phyloP scores from a whole-genome alignment of 2,113 vertebrate genomes.

The Pimephales promelas region DNA sequence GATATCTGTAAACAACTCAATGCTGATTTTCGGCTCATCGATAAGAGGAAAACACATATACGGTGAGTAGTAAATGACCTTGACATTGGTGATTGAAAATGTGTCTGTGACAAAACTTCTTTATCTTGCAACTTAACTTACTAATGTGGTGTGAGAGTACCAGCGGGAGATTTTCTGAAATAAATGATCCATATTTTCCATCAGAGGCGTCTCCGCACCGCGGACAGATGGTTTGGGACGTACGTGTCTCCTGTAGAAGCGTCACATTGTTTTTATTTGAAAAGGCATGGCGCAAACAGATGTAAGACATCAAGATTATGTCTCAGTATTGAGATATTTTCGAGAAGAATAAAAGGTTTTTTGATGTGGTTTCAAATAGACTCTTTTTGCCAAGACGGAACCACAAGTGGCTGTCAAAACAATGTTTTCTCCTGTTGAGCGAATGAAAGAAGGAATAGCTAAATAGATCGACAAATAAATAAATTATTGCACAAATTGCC shows the following conservation, averaged over 20 bases:
- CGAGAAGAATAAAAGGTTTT: constrained; percentile 7
- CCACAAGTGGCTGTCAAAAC: constrained; percentile 37
- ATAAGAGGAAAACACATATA: not conserved
- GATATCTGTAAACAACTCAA: not conserved
- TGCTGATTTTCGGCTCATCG: not conserved
- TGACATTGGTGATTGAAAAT: not conserved
- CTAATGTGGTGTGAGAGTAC: constrained; percentile 16
- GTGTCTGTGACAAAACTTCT: not conserved
- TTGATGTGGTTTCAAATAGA: constrained; percentile 18
- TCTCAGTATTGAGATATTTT: constrained; percentile 44
- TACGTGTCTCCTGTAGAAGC: constrained; percentile 7
- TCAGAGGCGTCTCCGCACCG: constrained; percentile 26
- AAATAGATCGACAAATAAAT: constrained; percentile 34
- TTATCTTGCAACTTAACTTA: constrained; percentile 14
- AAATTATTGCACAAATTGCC: constrained; percentile 37
- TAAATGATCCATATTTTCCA: constrained; percentile 38
- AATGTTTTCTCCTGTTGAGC: not conserved
- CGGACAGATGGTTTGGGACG: constrained; percentile 40
- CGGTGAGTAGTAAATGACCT: not conserved
- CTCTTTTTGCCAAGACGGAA: not conserved
- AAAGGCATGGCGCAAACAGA: constrained; percentile 47
- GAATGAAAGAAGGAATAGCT: constrained; percentile 2
- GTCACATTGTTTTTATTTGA: constrained; percentile 52
- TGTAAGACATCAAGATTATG: constrained; percentile 49
- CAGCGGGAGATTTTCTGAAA: constrained; percentile 13